Evolutionary conservation across 2,888 invertebrate genomes (phyloP).

Genomic region (Sepioteuthis lessoniana): DNA sequence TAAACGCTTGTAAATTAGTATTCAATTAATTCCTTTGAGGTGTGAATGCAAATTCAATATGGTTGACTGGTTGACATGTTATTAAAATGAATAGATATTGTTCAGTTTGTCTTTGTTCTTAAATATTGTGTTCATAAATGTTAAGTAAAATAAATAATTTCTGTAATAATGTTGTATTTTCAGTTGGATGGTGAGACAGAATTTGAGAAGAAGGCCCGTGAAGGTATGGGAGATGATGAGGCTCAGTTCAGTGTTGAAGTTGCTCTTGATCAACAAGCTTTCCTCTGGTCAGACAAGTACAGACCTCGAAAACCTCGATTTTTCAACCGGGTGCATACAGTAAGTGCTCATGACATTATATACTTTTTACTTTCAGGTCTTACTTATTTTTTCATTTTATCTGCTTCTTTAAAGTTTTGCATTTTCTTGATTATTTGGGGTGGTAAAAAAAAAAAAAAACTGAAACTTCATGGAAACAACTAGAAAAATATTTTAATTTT

Average conservation of each 20-base stretch:
- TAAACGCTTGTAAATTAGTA: no score
- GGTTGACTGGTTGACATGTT: no score
- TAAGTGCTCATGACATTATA: conserved; percentile 56
- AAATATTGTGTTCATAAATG: no score
- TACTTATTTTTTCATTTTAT: neutral
- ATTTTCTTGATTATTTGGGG: no score
- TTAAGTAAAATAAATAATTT: no score
- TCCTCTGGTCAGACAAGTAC: conserved; percentile 98
- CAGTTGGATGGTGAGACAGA: conserved; percentile 80
- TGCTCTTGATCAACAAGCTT: conserved; percentile 87
- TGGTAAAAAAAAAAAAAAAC: no score
- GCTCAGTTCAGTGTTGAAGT: conserved; percentile 92
- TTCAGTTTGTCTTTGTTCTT: no score
- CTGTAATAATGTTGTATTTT: conserved; percentile 41
- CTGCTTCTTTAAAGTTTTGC: neutral
- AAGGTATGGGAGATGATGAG: conserved; percentile 85
- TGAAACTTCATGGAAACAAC: no score
- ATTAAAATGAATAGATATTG: no score
- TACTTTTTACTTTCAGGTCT: neutral
- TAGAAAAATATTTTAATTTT: no score
- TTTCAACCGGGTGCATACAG: conserved; percentile 86
- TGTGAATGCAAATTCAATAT: no score
- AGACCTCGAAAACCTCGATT: conserved; percentile 97
- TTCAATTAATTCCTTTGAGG: no score
- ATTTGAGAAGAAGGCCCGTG: conserved; percentile 86